A percentile compares a stretch with the other conserved stretches of the same genome.
Evolutionary conservation across 2,888 invertebrate species (phyloP).

Genomic region (Sinelater perroti): DNA sequence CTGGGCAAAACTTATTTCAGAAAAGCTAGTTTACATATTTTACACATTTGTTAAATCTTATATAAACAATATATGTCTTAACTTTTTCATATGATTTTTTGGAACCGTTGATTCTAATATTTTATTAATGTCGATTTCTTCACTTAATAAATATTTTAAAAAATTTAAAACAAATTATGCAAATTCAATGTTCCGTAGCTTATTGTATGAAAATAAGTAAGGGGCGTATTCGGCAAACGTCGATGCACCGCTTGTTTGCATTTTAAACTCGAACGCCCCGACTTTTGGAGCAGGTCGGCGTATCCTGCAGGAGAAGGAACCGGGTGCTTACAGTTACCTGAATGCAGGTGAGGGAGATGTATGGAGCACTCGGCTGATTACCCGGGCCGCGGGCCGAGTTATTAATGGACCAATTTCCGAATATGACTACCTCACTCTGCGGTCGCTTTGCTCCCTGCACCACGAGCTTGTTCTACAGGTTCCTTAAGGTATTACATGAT

Average conservation of each 20-base stretch:
- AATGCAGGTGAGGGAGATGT: slow-evolving; percentile 43
- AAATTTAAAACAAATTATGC: slow-evolving; percentile 23
- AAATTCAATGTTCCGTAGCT: too few relatives aligned
- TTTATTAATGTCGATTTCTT: too few relatives aligned
- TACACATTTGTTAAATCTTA: too few relatives aligned
- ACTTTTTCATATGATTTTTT: too few relatives aligned
- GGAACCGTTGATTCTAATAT: too few relatives aligned
- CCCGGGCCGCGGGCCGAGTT: slow-evolving; percentile 45
- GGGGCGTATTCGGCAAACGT: too few relatives aligned
- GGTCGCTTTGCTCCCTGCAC: slow-evolving; percentile 38
- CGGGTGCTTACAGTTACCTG: slow-evolving; percentile 28
- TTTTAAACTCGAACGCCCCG: slow-evolving; percentile 29
- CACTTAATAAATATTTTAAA: too few relatives aligned
- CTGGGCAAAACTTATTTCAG: too few relatives aligned
- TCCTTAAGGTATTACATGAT: slow-evolving; percentile 36
- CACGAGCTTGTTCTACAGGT: slow-evolving; percentile 37
- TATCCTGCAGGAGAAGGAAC: slow-evolving; percentile 30
- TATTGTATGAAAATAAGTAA: too few relatives aligned
- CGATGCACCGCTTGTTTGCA: slow-evolving; percentile 30
- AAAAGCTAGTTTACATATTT: too few relatives aligned
- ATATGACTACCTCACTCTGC: slow-evolving; percentile 47
- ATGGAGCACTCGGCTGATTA: slow-evolving; percentile 48
- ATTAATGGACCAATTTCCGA: slow-evolving; percentile 49
- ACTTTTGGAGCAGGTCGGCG: slow-evolving; percentile 31
- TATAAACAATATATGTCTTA: too few relatives aligned